Conservation (phyloP, 2,113 vertebrate species). For the Scopus umbretta region DNA sequence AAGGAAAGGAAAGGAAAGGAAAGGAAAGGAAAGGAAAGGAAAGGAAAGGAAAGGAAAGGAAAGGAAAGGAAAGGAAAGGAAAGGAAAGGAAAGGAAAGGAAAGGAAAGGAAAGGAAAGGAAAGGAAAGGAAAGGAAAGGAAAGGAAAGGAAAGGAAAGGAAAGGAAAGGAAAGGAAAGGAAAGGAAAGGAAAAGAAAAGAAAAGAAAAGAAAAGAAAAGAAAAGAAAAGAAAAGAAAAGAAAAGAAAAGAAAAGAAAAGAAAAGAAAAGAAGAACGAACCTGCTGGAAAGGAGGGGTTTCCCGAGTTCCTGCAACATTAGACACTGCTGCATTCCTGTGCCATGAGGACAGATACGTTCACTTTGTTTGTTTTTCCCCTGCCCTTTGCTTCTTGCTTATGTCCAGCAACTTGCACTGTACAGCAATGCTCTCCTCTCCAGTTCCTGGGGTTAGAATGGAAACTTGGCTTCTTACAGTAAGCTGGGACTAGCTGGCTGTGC, state of each 20-base stretch:
- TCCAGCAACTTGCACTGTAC: not conserved
- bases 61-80: not conserved
- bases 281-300: constrained; percentile 26
- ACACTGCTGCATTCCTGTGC: not conserved
- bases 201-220: too few relatives aligned
- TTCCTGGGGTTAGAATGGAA: not conserved
- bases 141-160: not conserved
- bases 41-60: not conserved
- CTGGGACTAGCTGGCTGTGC: not conserved
- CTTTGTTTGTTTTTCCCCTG: not conserved
- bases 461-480: not conserved
- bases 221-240: too few relatives aligned
- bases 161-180: not conserved
- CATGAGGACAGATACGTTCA: not conserved
- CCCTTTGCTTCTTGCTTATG: not conserved
- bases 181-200: not conserved
- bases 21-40: not conserved
- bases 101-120: not conserved
- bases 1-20: not conserved
- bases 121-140: not conserved
- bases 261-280: not conserved
- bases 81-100: not conserved
- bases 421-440: not conserved
- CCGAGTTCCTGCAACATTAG: not conserved
- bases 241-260: not conserved